These are phyloP conservation scores for Hirtodrosophila confusa DNA, from an alignment of 2,888 invertebrate species.

Conservation along the genomic window DNA sequence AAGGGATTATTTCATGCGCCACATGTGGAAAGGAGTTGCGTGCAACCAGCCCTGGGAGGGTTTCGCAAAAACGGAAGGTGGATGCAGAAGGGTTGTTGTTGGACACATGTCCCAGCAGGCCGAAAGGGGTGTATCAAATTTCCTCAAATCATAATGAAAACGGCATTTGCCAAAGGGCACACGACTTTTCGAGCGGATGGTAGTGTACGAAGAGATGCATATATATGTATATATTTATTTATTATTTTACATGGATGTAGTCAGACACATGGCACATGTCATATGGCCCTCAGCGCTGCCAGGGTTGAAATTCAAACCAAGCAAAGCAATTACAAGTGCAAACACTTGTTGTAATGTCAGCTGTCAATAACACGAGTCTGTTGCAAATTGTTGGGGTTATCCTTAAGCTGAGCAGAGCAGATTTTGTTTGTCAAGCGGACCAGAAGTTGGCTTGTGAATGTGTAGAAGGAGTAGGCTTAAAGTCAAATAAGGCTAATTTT, in stretches of 20 bases:
- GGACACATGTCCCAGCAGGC: constrained; percentile 38
- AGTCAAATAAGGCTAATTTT: constrained; percentile 18
- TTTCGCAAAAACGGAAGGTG: constrained; percentile 5
- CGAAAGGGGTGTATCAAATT: constrained; percentile 64
- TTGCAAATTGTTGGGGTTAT: constrained; percentile 41
- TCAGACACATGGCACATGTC: constrained; percentile 41
- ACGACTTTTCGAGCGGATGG: constrained; percentile 21
- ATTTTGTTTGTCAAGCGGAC: constrained; percentile 13
- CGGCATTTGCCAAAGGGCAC: constrained; percentile 39
- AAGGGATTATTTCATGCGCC: constrained; percentile 53
- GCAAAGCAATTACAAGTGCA: constrained; percentile 61
- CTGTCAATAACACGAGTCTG: constrained; percentile 72
- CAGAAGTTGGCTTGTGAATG: background rate
- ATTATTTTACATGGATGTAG: constrained; percentile 9
- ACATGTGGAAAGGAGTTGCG: constrained; percentile 25
- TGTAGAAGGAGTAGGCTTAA: constrained; percentile 6
- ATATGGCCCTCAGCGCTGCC: constrained; percentile 20
- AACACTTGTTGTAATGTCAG: constrained; percentile 78
- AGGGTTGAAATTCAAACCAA: constrained; percentile 54
- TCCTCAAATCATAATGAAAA: constrained; percentile 67
- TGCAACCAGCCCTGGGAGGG: constrained; percentile 23
- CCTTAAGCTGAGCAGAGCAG: constrained; percentile 13
- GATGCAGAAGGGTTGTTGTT: constrained; percentile 49
- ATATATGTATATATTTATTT: constrained; percentile 9
- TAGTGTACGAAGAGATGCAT: constrained; percentile 30